Percentiles rank a stretch among this genome's conserved stretches.
Conservation (phyloP, 2,797 vertebrate genomes). For the Buphagus erythrorhynchus region DNA sequence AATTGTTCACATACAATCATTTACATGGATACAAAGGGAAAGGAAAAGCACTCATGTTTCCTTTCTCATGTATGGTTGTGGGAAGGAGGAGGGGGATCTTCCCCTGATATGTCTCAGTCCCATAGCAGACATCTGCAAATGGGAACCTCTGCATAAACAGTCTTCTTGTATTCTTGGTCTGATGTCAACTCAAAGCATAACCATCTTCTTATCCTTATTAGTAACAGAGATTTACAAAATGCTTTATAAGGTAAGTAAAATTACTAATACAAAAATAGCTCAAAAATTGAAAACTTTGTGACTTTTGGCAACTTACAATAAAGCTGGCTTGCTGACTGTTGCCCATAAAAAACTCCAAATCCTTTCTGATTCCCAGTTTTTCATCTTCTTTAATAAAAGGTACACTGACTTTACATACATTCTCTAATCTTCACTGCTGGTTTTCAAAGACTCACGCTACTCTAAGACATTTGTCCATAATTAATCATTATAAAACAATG, state of each 20-base stretch:
- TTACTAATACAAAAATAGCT: neutral
- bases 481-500: neutral
- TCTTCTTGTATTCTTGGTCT: neutral
- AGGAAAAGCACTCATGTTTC: neutral
- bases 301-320: neutral
- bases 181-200: neutral
- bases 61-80: neutral
- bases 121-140: neutral
- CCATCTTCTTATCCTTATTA: neutral
- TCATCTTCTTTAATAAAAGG: neutral
- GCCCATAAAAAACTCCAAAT: neutral
- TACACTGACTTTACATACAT: neutral
- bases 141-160: neutral
- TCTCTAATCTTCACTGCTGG: neutral
- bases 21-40: neutral
- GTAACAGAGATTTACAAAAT: neutral
- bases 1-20: neutral
- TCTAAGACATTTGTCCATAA: neutral
- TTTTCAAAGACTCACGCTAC: neutral
- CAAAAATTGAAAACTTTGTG: neutral
- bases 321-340: neutral
- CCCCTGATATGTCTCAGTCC: neutral
- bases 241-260: neutral
- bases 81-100: neutral
- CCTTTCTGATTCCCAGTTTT: neutral